phyloP scores from a whole-genome alignment of 2,888 invertebrate species.

The Acleris holmiana region DNA sequence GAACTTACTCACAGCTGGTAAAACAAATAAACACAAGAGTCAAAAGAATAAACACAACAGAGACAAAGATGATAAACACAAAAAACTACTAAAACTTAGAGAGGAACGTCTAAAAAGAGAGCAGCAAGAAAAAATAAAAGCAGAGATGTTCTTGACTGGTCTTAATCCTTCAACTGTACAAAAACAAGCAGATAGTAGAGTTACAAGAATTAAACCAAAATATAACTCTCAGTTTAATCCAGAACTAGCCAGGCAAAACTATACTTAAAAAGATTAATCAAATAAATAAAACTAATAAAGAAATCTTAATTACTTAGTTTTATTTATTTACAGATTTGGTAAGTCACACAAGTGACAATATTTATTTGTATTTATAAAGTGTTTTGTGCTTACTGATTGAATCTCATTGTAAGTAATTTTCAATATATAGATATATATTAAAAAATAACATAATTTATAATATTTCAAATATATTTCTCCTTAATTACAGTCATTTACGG shows the following conservation, averaged over 20 bases:
- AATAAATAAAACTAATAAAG: not conserved
- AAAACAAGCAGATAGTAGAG: conserved; percentile 42
- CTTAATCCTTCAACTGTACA: conserved; percentile 67
- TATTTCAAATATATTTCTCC: conserved; percentile 6
- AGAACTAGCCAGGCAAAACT: conserved; percentile 93
- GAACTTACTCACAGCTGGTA: conserved; percentile 28
- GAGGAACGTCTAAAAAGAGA: conserved; percentile 93
- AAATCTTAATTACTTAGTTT: not conserved
- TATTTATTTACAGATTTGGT: no score
- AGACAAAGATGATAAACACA: conserved; percentile 57
- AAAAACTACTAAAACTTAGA: conserved; percentile 87
- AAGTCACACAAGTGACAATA: no score
- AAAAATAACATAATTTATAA: not conserved
- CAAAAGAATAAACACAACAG: conserved; percentile 45
- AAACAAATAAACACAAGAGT: conserved; percentile 33
- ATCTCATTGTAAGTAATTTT: conserved; percentile 35
- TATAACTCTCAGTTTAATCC: conserved; percentile 99
- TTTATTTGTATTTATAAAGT: no score
- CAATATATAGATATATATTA: not conserved
- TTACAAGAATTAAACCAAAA: conserved; percentile 86
- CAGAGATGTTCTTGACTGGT: conserved; percentile 89
- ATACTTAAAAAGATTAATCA: conserved; percentile 51
- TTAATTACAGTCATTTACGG: conserved; percentile 45
- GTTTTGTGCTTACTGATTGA: no score
- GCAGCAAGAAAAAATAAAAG: conserved; percentile 88